Percentiles rank a stretch among this genome's conserved stretches.
phyloP scores from a whole-genome alignment of 2,113 vertebrate genomes.

The Mustelus asterias region DNA sequence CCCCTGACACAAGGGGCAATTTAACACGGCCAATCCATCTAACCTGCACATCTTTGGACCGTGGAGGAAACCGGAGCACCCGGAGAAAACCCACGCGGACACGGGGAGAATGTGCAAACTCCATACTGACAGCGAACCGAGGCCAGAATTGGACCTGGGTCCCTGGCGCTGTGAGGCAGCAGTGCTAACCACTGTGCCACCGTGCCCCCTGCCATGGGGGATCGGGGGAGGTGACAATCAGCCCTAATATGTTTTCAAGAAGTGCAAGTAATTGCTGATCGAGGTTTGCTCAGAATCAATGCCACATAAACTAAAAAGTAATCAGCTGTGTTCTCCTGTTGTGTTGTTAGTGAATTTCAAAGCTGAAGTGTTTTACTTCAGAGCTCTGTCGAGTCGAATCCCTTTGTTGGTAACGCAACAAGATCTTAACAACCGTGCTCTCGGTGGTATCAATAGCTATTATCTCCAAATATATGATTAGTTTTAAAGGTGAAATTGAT shows the following conservation, averaged over 20 bases:
- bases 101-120: too few species aligned
- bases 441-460: background rate
- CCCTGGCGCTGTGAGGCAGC: too few species aligned
- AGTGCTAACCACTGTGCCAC: too few species aligned
- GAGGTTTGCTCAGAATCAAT: background rate
- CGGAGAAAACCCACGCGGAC: too few species aligned
- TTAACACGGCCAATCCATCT: too few species aligned
- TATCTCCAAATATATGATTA: background rate
- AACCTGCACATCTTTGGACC: too few species aligned
- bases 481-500: constrained; percentile 15
- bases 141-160: too few species aligned
- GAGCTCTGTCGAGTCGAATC: background rate
- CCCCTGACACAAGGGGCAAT: too few species aligned
- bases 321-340: background rate
- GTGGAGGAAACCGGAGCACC: too few species aligned
- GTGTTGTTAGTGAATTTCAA: background rate
- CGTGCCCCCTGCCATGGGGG: background rate
- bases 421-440: background rate
- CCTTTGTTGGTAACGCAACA: background rate
- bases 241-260: constrained; percentile 1
- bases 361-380: constrained; percentile 13
- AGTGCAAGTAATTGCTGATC: background rate
- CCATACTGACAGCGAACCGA: too few species aligned
- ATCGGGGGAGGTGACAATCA: background rate
- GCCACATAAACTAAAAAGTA: background rate